These are phyloP conservation scores for Paedocypris sp. DNA, from an alignment of 2,113 vertebrate genomes.

Conservation along the genomic window DNA sequence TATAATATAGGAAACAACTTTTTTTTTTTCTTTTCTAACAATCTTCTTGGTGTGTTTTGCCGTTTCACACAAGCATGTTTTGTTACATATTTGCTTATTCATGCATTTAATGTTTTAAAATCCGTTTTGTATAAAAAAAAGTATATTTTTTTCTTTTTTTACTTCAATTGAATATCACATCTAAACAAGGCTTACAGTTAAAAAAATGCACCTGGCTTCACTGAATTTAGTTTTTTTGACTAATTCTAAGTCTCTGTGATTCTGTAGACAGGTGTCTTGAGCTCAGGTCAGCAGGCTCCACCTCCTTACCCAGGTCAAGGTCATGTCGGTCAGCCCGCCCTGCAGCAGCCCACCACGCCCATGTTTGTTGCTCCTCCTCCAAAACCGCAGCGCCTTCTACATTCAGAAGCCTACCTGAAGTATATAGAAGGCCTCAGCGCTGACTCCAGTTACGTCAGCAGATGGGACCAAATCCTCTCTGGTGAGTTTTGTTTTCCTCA, in stretches of 20 bases:
- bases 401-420: constrained; percentile 93
- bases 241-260: not conserved
- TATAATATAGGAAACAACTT: too few species aligned
- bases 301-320: constrained; percentile 82
- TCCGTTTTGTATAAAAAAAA: too few species aligned
- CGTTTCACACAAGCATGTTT: too few species aligned
- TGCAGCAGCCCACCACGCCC: constrained; percentile 88
- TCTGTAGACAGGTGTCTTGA: constrained; percentile 69
- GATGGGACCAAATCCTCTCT: constrained; percentile 94
- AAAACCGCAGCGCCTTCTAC: constrained; percentile 88
- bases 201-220: not conserved
- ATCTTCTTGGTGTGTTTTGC: too few species aligned
- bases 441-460: constrained; percentile 86
- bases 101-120: too few species aligned
- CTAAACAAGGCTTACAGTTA: too few species aligned
- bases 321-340: constrained; percentile 67
- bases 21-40: too few species aligned
- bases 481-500: too few species aligned
- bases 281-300: constrained; percentile 76
- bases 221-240: too few species aligned
- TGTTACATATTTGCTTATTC: too few species aligned
- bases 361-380: constrained; percentile 93
- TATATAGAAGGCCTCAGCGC: constrained; percentile 94
- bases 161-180: too few species aligned
- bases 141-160: too few species aligned